Conservation (phyloP, 1,140 invertebrate species). For the Drosophila pseudoananassae region DNA sequence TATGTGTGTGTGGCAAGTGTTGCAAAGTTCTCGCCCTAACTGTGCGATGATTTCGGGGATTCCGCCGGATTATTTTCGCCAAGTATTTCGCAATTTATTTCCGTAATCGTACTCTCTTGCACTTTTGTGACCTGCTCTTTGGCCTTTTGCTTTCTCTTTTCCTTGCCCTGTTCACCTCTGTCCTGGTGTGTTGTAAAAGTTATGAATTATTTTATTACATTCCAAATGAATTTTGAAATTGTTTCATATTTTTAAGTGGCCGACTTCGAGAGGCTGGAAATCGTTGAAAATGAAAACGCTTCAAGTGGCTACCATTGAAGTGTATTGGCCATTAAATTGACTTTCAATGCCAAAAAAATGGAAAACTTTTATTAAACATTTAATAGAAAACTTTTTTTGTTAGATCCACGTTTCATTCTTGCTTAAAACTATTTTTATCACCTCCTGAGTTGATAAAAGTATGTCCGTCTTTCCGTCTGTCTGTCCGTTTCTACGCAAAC, state of each 20-base stretch:
- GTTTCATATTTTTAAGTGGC: conserved; percentile 33
- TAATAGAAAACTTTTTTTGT: no score
- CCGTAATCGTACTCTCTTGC: conserved; percentile 9
- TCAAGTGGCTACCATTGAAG: no score
- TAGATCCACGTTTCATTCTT: no score
- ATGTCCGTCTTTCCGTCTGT: no score
- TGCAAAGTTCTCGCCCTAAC: conserved; percentile 35
- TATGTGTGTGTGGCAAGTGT: conserved; percentile 12
- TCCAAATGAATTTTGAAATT: conserved; percentile 35
- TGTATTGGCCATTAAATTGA: neutral
- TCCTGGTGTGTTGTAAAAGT: neutral
- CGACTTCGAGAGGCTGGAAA: conserved; percentile 4
- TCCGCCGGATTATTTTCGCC: conserved; percentile 43
- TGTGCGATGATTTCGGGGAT: conserved; percentile 48
- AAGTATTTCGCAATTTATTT: conserved; percentile 45
- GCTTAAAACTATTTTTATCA: no score
- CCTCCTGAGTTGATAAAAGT: no score
- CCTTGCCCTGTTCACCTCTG: neutral
- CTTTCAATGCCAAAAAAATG: neutral
- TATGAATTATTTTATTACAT: conserved; percentile 43
- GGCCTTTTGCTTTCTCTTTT: neutral
- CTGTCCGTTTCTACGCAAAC: no score
- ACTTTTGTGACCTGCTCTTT: conserved; percentile 1
- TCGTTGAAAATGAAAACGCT: no score
- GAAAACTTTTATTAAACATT: neutral